phyloP scores from a whole-genome alignment of 2,797 vertebrate species.

The Chaunax sp. region DNA sequence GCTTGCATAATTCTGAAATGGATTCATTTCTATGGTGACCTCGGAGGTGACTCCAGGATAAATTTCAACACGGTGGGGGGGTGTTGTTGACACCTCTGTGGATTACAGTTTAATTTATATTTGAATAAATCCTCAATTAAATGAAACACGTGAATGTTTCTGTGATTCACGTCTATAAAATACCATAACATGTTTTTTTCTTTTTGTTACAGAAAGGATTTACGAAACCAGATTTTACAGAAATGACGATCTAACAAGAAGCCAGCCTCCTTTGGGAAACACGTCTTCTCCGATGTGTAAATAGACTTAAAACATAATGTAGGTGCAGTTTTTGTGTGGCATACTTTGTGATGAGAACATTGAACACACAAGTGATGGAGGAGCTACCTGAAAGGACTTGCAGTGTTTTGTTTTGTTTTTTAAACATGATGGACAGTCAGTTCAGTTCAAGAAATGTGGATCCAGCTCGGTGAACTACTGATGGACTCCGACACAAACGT shows the following conservation, averaged over 20 bases:
- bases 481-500: conserved; percentile 43
- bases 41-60: conserved; percentile 2
- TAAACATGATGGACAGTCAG: conserved; percentile 22
- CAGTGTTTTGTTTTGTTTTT: conserved; percentile 22
- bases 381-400: conserved; percentile 12
- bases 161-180: background rate
- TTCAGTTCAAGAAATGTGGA: conserved; percentile 19
- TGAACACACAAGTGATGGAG: conserved; percentile 15
- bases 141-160: background rate
- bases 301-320: conserved; percentile 20
- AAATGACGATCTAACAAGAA: conserved; percentile 51
- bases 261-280: background rate
- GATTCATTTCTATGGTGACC: background rate
- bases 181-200: conserved; percentile 36
- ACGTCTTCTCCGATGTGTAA: background rate
- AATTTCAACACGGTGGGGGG: background rate
- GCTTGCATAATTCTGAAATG: no score
- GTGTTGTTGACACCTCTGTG: background rate
- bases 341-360: conserved; percentile 17
- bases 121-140: background rate
- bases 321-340: conserved; percentile 24
- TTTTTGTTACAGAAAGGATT: conserved; percentile 82
- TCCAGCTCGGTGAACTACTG: conserved; percentile 20
- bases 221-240: conserved; percentile 59
- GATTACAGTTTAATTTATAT: background rate